Evolutionary conservation across 2,888 invertebrate genomes (phyloP).

Genomic region (Aproaerema taeniolella): DNA sequence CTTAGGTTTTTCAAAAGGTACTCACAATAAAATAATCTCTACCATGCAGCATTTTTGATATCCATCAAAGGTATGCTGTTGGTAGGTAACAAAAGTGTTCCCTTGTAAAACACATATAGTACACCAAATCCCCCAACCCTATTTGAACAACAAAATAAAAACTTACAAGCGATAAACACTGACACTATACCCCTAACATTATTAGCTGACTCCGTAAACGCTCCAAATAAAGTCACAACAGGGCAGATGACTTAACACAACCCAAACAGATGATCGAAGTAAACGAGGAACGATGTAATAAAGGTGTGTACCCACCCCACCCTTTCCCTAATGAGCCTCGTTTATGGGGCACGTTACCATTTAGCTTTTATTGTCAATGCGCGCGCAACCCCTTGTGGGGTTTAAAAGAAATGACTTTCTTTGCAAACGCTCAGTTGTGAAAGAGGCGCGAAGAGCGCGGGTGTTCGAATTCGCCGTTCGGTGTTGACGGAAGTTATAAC

Average conservation of each 20-base stretch:
- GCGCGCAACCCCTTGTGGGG: constrained; percentile 61
- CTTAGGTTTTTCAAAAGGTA: no score
- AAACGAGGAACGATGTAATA: constrained; percentile 63
- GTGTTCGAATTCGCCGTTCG: constrained; percentile 25
- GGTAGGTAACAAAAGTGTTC: no score
- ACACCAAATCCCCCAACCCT: no score
- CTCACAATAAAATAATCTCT: no score
- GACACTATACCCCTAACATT: no score
- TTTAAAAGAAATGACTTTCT: constrained; percentile 57
- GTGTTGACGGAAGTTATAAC: no score
- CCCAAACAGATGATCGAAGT: constrained; percentile 69
- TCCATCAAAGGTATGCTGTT: no score
- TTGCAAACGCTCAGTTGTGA: constrained; percentile 43
- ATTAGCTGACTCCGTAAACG: constrained; percentile 39
- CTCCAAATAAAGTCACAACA: constrained; percentile 46
- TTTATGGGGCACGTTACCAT: constrained; percentile 67
- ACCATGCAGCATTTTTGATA: no score
- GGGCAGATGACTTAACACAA: constrained; percentile 65
- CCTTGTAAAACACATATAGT: no score
- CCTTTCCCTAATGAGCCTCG: constrained; percentile 71
- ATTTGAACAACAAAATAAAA: no score
- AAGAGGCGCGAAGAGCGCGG: constrained; percentile 10
- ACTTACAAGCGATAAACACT: no score
- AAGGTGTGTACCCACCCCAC: constrained; percentile 63
- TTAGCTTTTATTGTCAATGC: constrained; percentile 66